Evolutionary conservation across 2,113 vertebrate species (phyloP).

Genomic region (Tupaia chinensis): DNA sequence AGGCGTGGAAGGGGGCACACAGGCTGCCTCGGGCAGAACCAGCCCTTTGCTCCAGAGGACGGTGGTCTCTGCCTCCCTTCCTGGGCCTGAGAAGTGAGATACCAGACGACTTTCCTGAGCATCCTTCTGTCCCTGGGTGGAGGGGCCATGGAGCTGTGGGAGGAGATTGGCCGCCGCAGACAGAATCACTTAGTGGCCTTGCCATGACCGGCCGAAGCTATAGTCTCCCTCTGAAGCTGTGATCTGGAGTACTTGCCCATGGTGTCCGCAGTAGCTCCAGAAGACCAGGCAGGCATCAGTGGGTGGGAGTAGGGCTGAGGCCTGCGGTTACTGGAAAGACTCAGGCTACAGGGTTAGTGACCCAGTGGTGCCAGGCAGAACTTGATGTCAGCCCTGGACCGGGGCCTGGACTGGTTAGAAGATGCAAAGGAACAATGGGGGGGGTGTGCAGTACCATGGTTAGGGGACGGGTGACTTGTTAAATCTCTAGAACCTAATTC

Average conservation of each 20-base stretch:
- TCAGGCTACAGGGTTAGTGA: background rate
- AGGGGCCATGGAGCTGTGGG: rapidly evolving
- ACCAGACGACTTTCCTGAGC: background rate
- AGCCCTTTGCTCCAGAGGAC: background rate
- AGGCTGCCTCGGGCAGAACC: background rate
- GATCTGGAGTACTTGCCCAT: background rate
- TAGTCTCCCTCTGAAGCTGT: background rate
- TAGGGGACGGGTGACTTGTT: background rate
- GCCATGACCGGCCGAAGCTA: background rate
- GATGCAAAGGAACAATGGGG: background rate
- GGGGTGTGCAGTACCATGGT: background rate
- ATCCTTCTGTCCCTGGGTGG: rapidly evolving
- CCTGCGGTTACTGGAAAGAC: background rate
- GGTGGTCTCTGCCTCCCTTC: background rate
- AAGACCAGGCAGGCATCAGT: background rate
- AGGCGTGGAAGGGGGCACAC: background rate
- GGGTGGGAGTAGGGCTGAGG: background rate
- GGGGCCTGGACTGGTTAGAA: background rate
- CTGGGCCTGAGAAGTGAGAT: background rate
- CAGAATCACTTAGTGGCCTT: background rate
- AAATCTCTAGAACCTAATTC: background rate
- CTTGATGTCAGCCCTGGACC: background rate
- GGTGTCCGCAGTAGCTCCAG: background rate
- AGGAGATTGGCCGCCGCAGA: background rate
- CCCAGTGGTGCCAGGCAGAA: background rate